Base-by-base conservation (phyloP, 2,113 vertebrate species). In the Colaptes auratus region DNA sequence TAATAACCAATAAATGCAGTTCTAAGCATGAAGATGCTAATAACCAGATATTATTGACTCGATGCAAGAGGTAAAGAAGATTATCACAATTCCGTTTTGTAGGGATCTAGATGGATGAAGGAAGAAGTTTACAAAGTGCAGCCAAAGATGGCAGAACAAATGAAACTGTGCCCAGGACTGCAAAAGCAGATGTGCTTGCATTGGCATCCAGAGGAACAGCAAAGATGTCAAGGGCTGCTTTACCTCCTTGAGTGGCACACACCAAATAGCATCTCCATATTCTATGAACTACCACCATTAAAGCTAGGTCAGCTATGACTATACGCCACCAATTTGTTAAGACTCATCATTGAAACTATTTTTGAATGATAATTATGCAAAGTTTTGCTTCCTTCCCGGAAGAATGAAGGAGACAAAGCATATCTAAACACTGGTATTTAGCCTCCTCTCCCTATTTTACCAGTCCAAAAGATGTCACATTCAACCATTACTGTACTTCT, bases 241-340 rank as follows among this genome's bases (percentile, higher is more conserved):
- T 10, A 59, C 17, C 15, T 56, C 44, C 71, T 70, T 1, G 0
- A 46, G 11, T 2, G 10, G 60, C 31, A 58, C 9, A 2, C 0
- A 3, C 42, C 16, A 6, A 77, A 63, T 0, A 53, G 12, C 48
- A 56, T 8, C 50, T 25, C 67, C 9, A 19, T 12, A 1, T 44
- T 63, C 33, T 12, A 6, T 3, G 14, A 77, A 25, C 65, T 55
- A 46, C 18, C 0, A 1, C 39, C 46, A 59, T 39, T 39, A 74
- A 58, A 87, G 36, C 46, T 36, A 64, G 8, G 17, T 81, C 76
- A 67, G 39, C 6, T 12, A 46, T 1, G 21, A 59, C 39, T 55
- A 14, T 3, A 30, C 6, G 33, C 17, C 19, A 48, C 25, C 44
- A 21, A 30, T 78, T 52, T 15, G 42, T 19, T 44, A 18, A 73